Evolutionary conservation across 2,888 invertebrate species (phyloP).

Genomic region (Phengaris alcon): DNA sequence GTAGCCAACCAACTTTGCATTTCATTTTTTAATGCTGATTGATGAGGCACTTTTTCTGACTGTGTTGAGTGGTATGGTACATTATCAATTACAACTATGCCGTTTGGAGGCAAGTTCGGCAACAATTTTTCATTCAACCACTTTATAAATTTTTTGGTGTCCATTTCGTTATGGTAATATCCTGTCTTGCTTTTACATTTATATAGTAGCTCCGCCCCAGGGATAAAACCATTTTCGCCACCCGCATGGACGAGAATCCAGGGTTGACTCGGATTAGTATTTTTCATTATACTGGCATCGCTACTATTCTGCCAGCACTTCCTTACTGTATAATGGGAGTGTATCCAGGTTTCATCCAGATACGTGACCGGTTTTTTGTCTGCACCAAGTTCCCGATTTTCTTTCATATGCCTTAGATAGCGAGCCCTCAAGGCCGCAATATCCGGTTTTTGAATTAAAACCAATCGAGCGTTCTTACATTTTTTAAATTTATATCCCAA

Average conservation of each 20-base stretch:
- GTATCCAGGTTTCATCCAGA: constrained; percentile 10
- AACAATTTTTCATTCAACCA: constrained; percentile 23
- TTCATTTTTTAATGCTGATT: neutral
- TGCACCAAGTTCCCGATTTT: neutral
- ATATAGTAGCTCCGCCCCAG: constrained; percentile 37
- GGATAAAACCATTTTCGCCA: constrained; percentile 38
- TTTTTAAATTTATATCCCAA: neutral
- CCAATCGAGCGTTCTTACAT: neutral
- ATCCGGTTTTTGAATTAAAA: neutral
- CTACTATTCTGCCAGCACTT: constrained; percentile 4
- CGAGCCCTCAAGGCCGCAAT: constrained; percentile 5
- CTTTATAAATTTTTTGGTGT: constrained; percentile 30
- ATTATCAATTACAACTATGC: constrained; percentile 9
- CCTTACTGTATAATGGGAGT: neutral
- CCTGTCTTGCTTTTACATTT: constrained; percentile 38
- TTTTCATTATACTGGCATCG: neutral
- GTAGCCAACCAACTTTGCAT: neutral
- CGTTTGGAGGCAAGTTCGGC: constrained; percentile 24
- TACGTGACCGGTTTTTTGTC: neutral
- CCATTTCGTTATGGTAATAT: constrained; percentile 40
- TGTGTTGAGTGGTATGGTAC: constrained; percentile 1
- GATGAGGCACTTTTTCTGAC: neutral
- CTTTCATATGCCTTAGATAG: neutral
- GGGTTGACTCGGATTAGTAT: neutral
- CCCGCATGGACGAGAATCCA: constrained; percentile 37